Percentiles rank a stretch among this genome's conserved stretches.
Evolutionary conservation across 2,113 vertebrate species (phyloP).

Genomic region (Pseudonaja textilis): DNA sequence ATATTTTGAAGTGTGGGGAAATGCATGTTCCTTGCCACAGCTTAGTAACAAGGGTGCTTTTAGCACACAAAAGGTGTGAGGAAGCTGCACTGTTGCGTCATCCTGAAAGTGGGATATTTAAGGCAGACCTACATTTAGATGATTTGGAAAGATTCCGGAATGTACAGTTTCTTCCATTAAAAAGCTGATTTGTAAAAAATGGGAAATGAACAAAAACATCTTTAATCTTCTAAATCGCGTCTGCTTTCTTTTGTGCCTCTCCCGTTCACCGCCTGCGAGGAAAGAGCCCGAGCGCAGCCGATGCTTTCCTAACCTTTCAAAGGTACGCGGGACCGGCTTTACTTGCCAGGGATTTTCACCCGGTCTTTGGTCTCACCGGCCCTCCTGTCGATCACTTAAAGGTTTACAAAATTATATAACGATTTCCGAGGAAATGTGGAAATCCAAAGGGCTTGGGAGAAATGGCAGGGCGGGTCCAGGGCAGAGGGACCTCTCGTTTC

Average conservation of each 20-base stretch:
- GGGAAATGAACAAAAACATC: constrained; percentile 34
- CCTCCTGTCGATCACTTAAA: not conserved
- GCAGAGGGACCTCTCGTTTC: constrained; percentile 54
- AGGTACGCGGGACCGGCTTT: constrained; percentile 17
- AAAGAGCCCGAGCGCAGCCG: constrained; percentile 23
- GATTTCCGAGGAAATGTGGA: constrained; percentile 14
- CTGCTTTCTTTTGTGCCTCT: constrained; percentile 12
- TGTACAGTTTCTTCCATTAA: constrained; percentile 50
- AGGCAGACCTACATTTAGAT: constrained; percentile 44
- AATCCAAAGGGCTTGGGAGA: constrained; percentile 35
- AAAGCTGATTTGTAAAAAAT: constrained; percentile 43
- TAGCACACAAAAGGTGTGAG: not conserved
- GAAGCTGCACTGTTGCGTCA: constrained; percentile 17
- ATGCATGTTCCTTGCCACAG: not conserved
- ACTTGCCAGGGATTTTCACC: constrained; percentile 50
- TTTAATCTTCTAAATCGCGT: constrained; percentile 42
- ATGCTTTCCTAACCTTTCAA: constrained; percentile 41
- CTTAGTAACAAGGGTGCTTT: not conserved
- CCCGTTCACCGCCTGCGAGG: constrained; percentile 20
- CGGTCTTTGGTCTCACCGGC: constrained; percentile 13
- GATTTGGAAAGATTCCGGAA: constrained; percentile 37
- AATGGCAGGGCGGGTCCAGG: constrained; percentile 50
- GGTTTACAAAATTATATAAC: not conserved
- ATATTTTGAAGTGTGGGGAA: not conserved
- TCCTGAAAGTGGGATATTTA: constrained; percentile 40